Conservation (phyloP, 2,888 invertebrate genomes). For the Colletes collaris region DNA sequence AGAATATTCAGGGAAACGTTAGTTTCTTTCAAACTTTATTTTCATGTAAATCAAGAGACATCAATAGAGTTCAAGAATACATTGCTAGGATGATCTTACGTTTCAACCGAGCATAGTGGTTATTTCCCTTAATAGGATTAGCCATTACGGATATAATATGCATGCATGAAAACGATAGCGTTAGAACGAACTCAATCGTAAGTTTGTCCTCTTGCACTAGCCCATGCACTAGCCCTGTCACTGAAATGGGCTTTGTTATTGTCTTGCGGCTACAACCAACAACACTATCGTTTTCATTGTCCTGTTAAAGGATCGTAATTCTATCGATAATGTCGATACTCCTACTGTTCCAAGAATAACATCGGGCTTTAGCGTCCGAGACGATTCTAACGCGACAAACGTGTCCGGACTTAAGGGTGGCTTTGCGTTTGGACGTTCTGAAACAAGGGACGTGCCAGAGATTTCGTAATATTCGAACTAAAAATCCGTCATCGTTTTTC, state of each 20-base stretch:
- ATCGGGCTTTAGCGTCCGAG: neutral
- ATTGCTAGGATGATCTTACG: too few relatives aligned
- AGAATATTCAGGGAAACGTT: too few relatives aligned
- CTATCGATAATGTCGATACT: slow-evolving; percentile 33
- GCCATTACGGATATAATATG: neutral
- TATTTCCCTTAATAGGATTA: too few relatives aligned
- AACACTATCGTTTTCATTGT: slow-evolving; percentile 28
- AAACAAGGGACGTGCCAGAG: too few relatives aligned
- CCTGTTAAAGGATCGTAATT: slow-evolving; percentile 12
- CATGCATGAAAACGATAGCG: slow-evolving; percentile 13
- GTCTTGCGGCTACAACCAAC: neutral
- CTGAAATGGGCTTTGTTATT: slow-evolving; percentile 11
- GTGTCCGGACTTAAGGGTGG: too few relatives aligned
- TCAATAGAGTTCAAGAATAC: too few relatives aligned
- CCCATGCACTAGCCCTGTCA: slow-evolving; percentile 9
- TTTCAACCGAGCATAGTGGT: too few relatives aligned
- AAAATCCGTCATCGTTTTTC: too few relatives aligned
- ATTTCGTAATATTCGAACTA: too few relatives aligned
- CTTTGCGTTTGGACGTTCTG: too few relatives aligned
- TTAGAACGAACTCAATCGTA: neutral
- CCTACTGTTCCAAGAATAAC: slow-evolving; percentile 20
- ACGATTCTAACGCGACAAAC: slow-evolving; percentile 6
- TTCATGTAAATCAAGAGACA: too few relatives aligned
- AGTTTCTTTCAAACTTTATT: too few relatives aligned
- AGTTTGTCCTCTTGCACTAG: neutral